Evolutionary conservation across 2,888 invertebrate species (phyloP).

Genomic region (Choreutis nemorana): DNA sequence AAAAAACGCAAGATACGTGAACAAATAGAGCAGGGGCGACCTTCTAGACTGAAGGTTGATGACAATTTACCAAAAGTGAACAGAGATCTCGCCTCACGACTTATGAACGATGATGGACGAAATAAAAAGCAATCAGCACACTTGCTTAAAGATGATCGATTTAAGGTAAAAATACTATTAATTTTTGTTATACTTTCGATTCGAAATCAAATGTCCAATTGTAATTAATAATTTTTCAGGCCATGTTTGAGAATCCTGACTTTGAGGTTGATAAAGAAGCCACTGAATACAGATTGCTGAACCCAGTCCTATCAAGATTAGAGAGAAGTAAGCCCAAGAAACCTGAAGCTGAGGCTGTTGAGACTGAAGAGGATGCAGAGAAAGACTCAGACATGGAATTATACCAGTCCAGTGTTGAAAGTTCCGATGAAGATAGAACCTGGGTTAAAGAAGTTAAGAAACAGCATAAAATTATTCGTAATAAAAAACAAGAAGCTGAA

Average conservation of each 20-base stretch:
- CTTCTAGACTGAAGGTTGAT: slow-evolving; percentile 78
- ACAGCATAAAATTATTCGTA: slow-evolving; percentile 72
- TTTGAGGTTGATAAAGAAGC: slow-evolving; percentile 89
- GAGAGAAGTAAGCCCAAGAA: slow-evolving; percentile 75
- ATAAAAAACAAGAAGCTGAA: slow-evolving; percentile 27
- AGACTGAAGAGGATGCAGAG: slow-evolving; percentile 58
- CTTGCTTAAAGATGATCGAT: slow-evolving; percentile 86
- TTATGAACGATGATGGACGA: slow-evolving; percentile 72
- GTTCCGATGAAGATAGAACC: slow-evolving; percentile 83
- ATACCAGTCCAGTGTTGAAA: slow-evolving; percentile 42
- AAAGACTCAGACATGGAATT: slow-evolving; percentile 63
- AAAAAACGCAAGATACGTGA: slow-evolving; percentile 89
- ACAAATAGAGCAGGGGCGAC: slow-evolving; percentile 86
- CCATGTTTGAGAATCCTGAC: slow-evolving; percentile 90
- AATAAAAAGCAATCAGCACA: slow-evolving; percentile 68
- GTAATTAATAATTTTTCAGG: slow-evolving; percentile 39
- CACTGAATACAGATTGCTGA: slow-evolving; percentile 86
- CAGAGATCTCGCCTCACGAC: slow-evolving; percentile 85
- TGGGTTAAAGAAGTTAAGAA: slow-evolving; percentile 85
- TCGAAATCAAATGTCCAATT: neutral
- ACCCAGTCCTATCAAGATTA: slow-evolving; percentile 86
- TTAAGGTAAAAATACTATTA: slow-evolving; percentile 67
- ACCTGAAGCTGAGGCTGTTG: slow-evolving; percentile 60
- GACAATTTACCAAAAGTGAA: slow-evolving; percentile 89
- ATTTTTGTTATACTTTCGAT: too few species aligned